Base-by-base conservation (phyloP, 2,113 vertebrate species). In the Campylomormyrus numenius region DNA sequence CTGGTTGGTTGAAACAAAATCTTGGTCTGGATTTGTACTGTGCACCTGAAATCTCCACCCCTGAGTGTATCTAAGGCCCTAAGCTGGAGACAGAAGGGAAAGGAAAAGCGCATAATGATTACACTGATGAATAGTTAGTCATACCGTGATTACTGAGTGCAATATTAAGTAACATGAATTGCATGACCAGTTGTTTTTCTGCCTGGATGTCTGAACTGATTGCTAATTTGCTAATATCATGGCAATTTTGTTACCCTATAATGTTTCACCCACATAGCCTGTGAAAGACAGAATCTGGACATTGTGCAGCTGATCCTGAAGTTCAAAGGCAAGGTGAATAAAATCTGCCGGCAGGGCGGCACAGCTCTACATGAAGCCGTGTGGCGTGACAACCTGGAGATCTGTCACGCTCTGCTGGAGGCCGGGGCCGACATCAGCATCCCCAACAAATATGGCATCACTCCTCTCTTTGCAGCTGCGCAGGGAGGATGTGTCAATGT, bases 311-410 rank as follows among this genome's bases (percentile, higher is more conserved):
- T 97, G 0, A 92, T 98, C 85, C 92, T 98, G 21, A 94, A 94
- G 62, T 93, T 95, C 91, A 91, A 95, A 0, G 96, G 96, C 0
- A 94, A 96, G 0, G 95, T 97, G 62, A 98, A 98, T 90, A 97
- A 97, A 10, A 96, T 94, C 2, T 97, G 97, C 88, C 97, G 96
- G 90, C 94, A 96, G 13, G 97, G 97, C 70, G 97, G 96, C 96
- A 97, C 97, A 0, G 96, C 97, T 1, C 96, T 98, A 52, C 97
- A 97, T 0, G 97, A 97, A 92, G 96, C 96, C 2, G 96, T 96
- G 1, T 95, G 96, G 19, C 93, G 96, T 91, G 97, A 97, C 4
- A 96, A 96, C 89, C 89, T 97, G 90, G 96, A 97, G 89, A 96
- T 96, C 90, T 96, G 96, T 6, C 96, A 97, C 19, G 94, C 97